Conservation (phyloP, 2,113 vertebrate species). For the Zonotrichia leucophrys region DNA sequence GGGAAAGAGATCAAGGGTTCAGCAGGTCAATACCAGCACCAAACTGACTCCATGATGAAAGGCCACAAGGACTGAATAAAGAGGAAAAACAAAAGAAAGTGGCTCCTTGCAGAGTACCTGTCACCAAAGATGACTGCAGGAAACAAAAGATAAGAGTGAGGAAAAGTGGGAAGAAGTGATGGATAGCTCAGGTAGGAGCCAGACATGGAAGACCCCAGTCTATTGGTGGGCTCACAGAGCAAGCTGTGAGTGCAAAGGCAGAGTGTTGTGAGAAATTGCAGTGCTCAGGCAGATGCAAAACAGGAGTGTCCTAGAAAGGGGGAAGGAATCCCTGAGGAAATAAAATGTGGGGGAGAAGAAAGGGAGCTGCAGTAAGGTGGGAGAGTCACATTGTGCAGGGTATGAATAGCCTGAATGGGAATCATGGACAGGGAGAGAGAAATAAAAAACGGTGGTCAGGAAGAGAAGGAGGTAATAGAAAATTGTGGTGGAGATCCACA, state of each 20-base stretch:
- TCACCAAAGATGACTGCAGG: background rate
- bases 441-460: background rate
- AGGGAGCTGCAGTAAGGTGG: background rate
- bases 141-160: background rate
- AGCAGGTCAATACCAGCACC: background rate
- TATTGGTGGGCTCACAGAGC: background rate
- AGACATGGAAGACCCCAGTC: background rate
- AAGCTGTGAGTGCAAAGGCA: background rate
- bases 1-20: background rate
- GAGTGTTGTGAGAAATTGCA: background rate
- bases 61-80: background rate
- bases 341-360: background rate
- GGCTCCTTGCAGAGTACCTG: background rate
- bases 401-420: background rate
- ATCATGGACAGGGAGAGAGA: background rate
- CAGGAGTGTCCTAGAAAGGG: background rate
- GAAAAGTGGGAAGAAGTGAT: background rate
- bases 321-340: background rate
- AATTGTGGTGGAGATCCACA: background rate
- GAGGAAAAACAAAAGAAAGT: background rate
- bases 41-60: background rate
- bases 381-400: background rate
- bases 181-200: background rate
- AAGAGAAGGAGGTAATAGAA: background rate
- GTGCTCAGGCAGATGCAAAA: background rate